Base-by-base conservation (phyloP, 2,113 vertebrate genomes). In the Athene cunicularia region DNA sequence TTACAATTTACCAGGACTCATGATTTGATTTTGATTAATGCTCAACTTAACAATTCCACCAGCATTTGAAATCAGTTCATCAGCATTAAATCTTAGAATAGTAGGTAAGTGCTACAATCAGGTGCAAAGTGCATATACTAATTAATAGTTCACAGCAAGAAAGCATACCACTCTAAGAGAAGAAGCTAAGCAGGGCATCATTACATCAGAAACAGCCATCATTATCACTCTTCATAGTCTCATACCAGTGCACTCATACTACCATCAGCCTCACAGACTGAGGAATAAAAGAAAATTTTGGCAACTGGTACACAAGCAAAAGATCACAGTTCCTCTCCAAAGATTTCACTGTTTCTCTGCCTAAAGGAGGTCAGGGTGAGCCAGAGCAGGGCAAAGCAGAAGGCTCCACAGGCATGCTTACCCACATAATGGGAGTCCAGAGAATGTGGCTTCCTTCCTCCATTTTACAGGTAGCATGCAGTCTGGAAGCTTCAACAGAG, bases 41-140 rank as follows among this genome's bases (percentile, higher is more conserved):
- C 24, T 88, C 37, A 73, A 24, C 22, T 66, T 55, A 55, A 64
- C 21, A 75, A 47, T 90, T 93, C 67, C 70, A 52, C 12, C n/a
- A 80, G 53, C 63, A 60, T 88, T 95, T 81, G 14, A 94, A 88
- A 88, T 79, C 64, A 63, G 43, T 67, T 79, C 43, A 62, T 82
- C 45, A 66, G 28, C 9, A 66, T 62, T 37, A 66, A 76, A 56
- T 62, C 24, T 86, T 76, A 70, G 39, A 73, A 58, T 85, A 62
- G 32, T 16, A 93, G 27, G 3, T 55, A 82, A 82, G 27, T n/a
- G 15, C 11, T 88, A 68, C 17, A 53, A 73, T 21, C 45, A 74
- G 32, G 41, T 94, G 30, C 52, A 70, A 63, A 80, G 55, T 66
- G 41, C 24, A 15, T 60, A 12, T 1, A 80, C 35, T 66, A 86